Evolutionary conservation across 35 echinoderm and acorn worm species (phyloP).

Genomic region (Patiria miniata): DNA sequence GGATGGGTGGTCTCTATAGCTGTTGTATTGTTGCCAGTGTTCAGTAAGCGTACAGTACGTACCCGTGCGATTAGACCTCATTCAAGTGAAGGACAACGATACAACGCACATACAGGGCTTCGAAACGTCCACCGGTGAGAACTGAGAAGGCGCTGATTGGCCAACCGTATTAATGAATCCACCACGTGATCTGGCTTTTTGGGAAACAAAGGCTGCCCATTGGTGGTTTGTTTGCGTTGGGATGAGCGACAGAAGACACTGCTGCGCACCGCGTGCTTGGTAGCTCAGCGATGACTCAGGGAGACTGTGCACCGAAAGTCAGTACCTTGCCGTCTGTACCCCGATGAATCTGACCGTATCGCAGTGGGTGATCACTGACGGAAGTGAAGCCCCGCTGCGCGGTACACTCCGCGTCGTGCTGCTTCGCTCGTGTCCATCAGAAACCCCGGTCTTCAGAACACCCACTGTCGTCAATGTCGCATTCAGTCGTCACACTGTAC

Average conservation of each 20-base stretch:
- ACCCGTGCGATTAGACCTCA: not conserved
- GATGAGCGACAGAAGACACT: not conserved
- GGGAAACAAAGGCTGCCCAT: slow-evolving; percentile 17
- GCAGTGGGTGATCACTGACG: not conserved
- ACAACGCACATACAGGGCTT: slow-evolving; percentile 1
- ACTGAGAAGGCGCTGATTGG: not conserved
- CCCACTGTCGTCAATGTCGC: not conserved
- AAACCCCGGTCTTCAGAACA: not conserved
- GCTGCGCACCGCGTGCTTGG: not conserved
- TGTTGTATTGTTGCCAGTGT: not conserved
- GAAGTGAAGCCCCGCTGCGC: slow-evolving; percentile 22
- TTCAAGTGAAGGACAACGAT: slow-evolving; percentile 6
- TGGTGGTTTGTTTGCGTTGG: slow-evolving; percentile 22
- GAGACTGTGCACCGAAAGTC: not conserved
- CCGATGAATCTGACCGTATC: not conserved
- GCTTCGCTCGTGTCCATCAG: slow-evolving; percentile 4
- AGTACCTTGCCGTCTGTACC: not conserved
- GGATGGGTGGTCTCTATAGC: slow-evolving; percentile 22
- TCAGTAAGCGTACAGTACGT: not conserved
- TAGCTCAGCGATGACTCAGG: not conserved
- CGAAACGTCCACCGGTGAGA: not conserved
- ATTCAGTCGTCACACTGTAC: too few species aligned
- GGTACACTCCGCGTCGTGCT: not conserved
- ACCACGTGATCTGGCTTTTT: not conserved
- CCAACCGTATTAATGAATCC: not conserved